Evolutionary conservation across 2,888 invertebrate genomes (phyloP).

Genomic region (Quadriops clusia): DNA sequence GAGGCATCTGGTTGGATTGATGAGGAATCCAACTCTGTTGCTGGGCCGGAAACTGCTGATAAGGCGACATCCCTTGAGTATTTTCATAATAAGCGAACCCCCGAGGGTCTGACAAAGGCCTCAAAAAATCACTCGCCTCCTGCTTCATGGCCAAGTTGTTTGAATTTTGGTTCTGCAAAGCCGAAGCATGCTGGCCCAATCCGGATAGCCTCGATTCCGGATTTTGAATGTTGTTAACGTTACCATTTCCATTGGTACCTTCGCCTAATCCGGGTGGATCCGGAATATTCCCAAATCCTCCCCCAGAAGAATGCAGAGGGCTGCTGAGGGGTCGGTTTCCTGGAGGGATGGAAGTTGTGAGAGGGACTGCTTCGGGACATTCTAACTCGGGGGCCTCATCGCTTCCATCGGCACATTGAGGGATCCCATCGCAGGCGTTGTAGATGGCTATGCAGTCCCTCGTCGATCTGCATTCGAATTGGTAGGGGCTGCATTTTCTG

Average conservation of each 20-base stretch:
- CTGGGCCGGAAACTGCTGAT: slow-evolving; percentile 15
- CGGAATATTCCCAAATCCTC: too few relatives aligned
- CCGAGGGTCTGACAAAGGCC: slow-evolving; percentile 22
- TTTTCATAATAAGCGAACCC: slow-evolving; percentile 30
- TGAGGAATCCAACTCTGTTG: slow-evolving; percentile 25
- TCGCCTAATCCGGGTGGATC: too few relatives aligned
- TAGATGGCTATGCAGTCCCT: slow-evolving; percentile 90
- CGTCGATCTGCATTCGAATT: slow-evolving; percentile 76
- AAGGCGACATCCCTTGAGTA: slow-evolving; percentile 23
- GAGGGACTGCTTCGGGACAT: slow-evolving; percentile 44
- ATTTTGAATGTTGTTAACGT: too few relatives aligned
- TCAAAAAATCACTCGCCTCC: slow-evolving; percentile 23
- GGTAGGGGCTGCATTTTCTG: slow-evolving; percentile 65
- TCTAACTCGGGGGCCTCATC: slow-evolving; percentile 80
- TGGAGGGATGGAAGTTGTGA: slow-evolving; percentile 35
- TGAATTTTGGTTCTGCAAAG: too few relatives aligned
- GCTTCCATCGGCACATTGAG: slow-evolving; percentile 83
- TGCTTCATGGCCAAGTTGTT: slow-evolving; percentile 12
- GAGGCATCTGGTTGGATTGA: slow-evolving; percentile 27
- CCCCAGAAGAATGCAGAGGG: too few relatives aligned
- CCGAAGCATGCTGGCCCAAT: too few relatives aligned
- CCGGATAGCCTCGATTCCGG: too few relatives aligned
- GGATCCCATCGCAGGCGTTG: slow-evolving; percentile 89
- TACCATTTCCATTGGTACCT: too few relatives aligned
- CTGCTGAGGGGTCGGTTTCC: too few relatives aligned